These are phyloP conservation scores for Pegea sp. DNA, from an alignment of 23 tunicate species.

Conservation along the genomic window DNA sequence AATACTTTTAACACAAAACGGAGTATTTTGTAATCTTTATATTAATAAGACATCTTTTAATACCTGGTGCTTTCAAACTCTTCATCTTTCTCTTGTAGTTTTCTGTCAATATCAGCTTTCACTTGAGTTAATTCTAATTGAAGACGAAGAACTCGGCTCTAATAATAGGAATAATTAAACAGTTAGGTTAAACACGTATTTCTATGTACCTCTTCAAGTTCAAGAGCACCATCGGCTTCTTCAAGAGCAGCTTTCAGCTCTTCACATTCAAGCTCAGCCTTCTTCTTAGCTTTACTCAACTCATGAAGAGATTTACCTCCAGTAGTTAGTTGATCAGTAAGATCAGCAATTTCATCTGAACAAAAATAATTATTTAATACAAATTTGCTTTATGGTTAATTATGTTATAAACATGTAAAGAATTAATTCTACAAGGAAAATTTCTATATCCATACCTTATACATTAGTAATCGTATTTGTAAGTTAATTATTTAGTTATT, in stretches of 20 bases:
- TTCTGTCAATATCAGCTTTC: slow-evolving; percentile 89
- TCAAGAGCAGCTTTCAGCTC: slow-evolving; percentile 90
- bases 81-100: slow-evolving; percentile 94
- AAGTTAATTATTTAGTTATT: too few species aligned
- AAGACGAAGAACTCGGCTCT: slow-evolving; percentile 92
- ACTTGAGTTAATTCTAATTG: slow-evolving; percentile 95
- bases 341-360: slow-evolving; percentile 85
- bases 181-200: too few species aligned
- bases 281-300: slow-evolving; percentile 80
- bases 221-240: slow-evolving; percentile 97
- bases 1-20: too few species aligned
- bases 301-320: slow-evolving; percentile 93
- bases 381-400: too few species aligned
- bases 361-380: too few species aligned
- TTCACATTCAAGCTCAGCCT: slow-evolving; percentile 94
- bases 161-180: neutral
- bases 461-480: too few species aligned
- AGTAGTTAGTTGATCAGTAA: slow-evolving; percentile 85
- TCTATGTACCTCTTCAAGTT: slow-evolving; percentile 80
- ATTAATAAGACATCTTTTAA: too few species aligned
- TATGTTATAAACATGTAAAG: too few species aligned
- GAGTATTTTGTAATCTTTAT: too few species aligned
- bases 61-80: slow-evolving; percentile 97
- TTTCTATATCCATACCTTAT: too few species aligned
- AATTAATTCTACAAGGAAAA: too few species aligned